These are phyloP conservation scores for Syritta pipiens DNA, from an alignment of 2,888 invertebrate species.

Conservation along the genomic window DNA sequence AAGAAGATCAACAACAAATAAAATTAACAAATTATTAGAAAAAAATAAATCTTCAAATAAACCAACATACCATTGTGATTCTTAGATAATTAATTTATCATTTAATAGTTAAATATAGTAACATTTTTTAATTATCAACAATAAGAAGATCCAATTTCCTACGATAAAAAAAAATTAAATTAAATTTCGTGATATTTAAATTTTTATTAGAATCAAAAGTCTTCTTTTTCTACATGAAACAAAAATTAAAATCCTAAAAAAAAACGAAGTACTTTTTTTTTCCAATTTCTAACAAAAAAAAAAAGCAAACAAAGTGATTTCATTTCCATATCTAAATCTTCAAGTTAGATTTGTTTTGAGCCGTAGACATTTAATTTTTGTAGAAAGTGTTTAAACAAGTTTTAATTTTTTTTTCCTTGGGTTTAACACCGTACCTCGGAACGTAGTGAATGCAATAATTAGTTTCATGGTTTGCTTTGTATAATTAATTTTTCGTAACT, in stretches of 20 bases:
- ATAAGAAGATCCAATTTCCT: conserved; percentile 71
- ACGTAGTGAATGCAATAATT: conserved; percentile 50
- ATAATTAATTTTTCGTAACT: conserved; percentile 7
- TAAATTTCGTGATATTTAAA: conserved; percentile 58
- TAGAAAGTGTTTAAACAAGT: conserved; percentile 15
- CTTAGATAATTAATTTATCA: conserved; percentile 73
- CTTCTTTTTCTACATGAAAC: conserved; percentile 69
- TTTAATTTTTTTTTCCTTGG: no score
- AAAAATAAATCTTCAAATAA: conserved; percentile 46
- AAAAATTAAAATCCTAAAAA: conserved; percentile 61
- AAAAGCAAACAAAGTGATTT: conserved; percentile 26
- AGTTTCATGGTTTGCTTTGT: conserved; percentile 32
- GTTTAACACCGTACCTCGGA: conserved; percentile 42
- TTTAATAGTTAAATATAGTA: conserved; percentile 57
- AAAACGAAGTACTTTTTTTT: not conserved
- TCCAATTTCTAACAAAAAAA: conserved; percentile 42
- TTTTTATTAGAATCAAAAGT: conserved; percentile 65
- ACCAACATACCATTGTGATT: conserved; percentile 77
- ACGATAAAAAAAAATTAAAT: conserved; percentile 62
- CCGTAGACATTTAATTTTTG: conserved; percentile 43
- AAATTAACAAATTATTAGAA: conserved; percentile 14
- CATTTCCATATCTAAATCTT: not conserved
- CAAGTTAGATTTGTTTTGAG: conserved; percentile 41
- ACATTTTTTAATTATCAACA: conserved; percentile 43
- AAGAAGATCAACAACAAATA: conserved; percentile 14